Evolutionary conservation across 2,797 vertebrate genomes (phyloP).

Genomic region (Streptopelia turtur): DNA sequence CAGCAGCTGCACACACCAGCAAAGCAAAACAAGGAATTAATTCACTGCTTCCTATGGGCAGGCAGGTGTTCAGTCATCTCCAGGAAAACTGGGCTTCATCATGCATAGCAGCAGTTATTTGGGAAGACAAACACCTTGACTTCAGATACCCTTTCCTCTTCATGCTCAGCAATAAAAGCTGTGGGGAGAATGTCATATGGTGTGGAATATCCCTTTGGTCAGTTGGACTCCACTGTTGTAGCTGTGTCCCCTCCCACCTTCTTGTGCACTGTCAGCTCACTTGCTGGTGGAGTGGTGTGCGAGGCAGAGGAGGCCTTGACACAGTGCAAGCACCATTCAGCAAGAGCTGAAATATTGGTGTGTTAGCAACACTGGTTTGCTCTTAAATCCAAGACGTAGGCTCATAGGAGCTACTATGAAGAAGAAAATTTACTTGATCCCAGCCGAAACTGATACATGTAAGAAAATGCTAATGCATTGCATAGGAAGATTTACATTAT

Average conservation of each 20-base stretch:
- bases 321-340: background rate
- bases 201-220: background rate
- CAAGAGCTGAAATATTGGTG: background rate
- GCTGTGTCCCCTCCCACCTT: background rate
- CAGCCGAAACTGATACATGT: background rate
- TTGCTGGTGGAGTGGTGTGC: fast-evolving
- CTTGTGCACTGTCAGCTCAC: background rate
- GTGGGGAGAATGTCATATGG: background rate
- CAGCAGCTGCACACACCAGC: fast-evolving
- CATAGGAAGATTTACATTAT: background rate
- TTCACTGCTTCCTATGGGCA: fast-evolving
- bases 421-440: background rate
- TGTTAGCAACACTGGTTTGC: background rate
- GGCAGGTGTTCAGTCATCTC: background rate
- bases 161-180: no score
- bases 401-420: background rate
- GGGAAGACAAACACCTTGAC: background rate
- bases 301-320: background rate
- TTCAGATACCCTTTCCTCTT: background rate
- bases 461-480: background rate
- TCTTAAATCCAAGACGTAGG: background rate
- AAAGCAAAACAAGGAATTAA: background rate
- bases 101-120: fast-evolving
- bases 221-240: background rate
- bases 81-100: background rate